Evolutionary conservation across 2,113 vertebrate species (phyloP), one percentile per base, ranked within the genome.

Genomic region (Cebidichthys violaceus): DNA sequence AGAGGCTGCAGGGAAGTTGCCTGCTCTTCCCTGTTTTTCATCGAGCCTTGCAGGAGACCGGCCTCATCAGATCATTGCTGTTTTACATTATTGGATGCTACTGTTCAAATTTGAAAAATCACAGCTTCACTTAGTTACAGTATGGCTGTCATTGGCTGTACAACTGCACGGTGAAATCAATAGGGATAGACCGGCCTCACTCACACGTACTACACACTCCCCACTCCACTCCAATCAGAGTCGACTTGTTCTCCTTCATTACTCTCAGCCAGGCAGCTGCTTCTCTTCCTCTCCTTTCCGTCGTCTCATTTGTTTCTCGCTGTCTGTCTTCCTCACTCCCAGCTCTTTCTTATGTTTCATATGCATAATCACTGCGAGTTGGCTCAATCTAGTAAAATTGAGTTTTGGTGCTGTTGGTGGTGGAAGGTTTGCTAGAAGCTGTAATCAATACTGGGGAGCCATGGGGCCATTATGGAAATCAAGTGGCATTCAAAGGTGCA

Each of bases 401-500:
- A 93, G 91, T 92, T 94, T 83, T 84, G 83, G 84, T 89, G 83
- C 84, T 76, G 64, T 50, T 45, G 65, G 14, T 68, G 50, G 75
- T 50, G 39, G 77, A 78, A 52, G 52, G 76, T 84, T 88, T 77
- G 50, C 76, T 88, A 47, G 75, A 88, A 92, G 85, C 88, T 75
- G 79, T 85, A 92, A 91, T 94, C 92, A 78, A 93, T 93, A 90
- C 85, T 76, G 52, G 69, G 72, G 83, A 92, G 85, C 79, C 39
- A 69, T 73, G 70, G 60, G 69, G 71, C 81, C 88, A 89, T 93
- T 93, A 92, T 93, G 89, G 83, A 93, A 93, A 93, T 88, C 84
- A 88, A 76, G 86, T 71, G 55, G 82, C 78, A 84, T 91, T 86
- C 86, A 88, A 81, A 81, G 70, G 33, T 41, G 73, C 71, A 61